Evolutionary conservation across 2,113 vertebrate species (phyloP).

Genomic region (Equus przewalskii): DNA sequence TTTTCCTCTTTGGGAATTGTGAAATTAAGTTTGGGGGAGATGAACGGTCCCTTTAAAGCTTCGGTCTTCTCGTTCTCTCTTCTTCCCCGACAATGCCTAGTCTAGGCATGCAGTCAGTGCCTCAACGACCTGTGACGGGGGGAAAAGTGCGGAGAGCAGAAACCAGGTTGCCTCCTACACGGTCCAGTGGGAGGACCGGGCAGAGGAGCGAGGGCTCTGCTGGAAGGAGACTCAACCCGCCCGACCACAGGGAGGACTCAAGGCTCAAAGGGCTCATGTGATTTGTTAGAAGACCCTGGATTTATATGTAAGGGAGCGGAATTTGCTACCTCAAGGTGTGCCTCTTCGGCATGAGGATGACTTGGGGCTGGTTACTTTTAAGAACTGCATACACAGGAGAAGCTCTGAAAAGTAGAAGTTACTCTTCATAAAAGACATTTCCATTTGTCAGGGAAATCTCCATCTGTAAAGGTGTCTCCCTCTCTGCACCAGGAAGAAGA

Average conservation of each 20-base stretch:
- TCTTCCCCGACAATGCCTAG: background rate
- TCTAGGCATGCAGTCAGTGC: background rate
- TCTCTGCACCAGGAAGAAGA: too few species aligned
- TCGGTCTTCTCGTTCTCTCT: background rate
- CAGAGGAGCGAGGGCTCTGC: background rate
- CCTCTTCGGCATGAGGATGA: too few species aligned
- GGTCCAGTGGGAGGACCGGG: background rate
- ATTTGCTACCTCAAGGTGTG: too few species aligned
- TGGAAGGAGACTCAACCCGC: background rate
- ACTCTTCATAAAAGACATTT: too few species aligned
- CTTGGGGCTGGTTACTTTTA: too few species aligned
- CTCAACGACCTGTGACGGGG: background rate
- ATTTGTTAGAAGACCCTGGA: background rate
- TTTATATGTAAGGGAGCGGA: too few species aligned
- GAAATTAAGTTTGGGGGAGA: slow-evolving; percentile 76
- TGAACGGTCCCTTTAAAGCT: slow-evolving; percentile 15
- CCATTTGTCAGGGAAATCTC: too few species aligned
- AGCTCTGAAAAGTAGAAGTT: too few species aligned
- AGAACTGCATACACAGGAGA: too few species aligned
- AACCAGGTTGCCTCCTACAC: background rate
- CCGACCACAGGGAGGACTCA: background rate
- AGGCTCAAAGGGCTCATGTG: background rate
- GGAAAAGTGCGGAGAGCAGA: slow-evolving; percentile 7
- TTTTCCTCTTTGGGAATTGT: slow-evolving; percentile 58
- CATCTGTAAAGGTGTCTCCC: too few species aligned